A percentile compares a stretch with the other conserved stretches of the same genome.
These are phyloP conservation scores for Echiichthys vipera DNA, from an alignment of 2,797 vertebrate species.

Conservation along the genomic window DNA sequence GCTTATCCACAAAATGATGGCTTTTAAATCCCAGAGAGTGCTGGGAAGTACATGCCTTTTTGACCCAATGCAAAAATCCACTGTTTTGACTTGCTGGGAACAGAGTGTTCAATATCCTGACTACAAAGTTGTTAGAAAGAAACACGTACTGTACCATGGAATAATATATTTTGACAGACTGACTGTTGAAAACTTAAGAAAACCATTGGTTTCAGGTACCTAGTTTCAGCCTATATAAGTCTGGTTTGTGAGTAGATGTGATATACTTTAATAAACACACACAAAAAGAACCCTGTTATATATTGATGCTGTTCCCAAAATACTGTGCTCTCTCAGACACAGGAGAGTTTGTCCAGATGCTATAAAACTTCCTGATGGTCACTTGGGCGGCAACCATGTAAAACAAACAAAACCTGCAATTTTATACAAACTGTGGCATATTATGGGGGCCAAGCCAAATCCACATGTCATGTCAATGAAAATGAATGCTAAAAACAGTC, in stretches of 20 bases:
- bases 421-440: slow-evolving; percentile 68
- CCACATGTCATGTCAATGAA: slow-evolving; percentile 77
- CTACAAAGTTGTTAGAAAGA: neutral
- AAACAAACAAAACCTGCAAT: slow-evolving; percentile 75
- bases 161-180: neutral
- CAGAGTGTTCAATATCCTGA: neutral
- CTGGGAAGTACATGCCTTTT: slow-evolving; percentile 13
- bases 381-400: slow-evolving; percentile 64
- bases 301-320: slow-evolving; percentile 19
- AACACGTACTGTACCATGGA: neutral
- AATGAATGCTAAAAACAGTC: slow-evolving; percentile 66
- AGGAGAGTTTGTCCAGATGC: slow-evolving; percentile 49
- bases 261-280: slow-evolving; percentile 14
- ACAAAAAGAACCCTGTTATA: slow-evolving; percentile 29
- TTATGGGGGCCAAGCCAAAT: slow-evolving; percentile 75
- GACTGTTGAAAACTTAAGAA: neutral
- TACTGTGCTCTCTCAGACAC: slow-evolving; percentile 33
- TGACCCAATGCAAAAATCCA: neutral
- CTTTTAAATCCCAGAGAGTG: slow-evolving; percentile 25
- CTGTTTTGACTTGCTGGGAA: neutral
- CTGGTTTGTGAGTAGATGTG: slow-evolving; percentile 1
- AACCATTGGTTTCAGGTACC: neutral
- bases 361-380: slow-evolving; percentile 53
- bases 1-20: slow-evolving; percentile 30
- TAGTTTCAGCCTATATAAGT: neutral